Evolutionary conservation across 2,113 vertebrate species (phyloP).

Genomic region (Sylvietta virens): DNA sequence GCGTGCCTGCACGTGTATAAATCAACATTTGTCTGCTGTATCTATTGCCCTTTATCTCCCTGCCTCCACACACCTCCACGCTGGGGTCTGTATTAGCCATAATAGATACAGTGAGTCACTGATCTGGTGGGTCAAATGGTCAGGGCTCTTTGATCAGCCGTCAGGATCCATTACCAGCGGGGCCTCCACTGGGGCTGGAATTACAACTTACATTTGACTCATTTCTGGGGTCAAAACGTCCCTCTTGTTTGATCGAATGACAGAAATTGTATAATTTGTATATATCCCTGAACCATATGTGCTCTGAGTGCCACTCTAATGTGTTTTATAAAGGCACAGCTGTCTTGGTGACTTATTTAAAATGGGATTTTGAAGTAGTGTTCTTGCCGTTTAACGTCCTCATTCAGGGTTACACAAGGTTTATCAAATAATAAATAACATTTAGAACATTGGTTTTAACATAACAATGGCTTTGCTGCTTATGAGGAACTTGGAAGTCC

Average conservation of each 20-base stretch:
- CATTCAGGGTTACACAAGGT: conserved; percentile 76
- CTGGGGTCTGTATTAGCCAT: conserved; percentile 54
- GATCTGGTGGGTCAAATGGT: conserved; percentile 82
- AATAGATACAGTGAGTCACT: conserved; percentile 71
- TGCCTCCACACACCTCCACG: neutral
- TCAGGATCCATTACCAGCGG: conserved; percentile 80
- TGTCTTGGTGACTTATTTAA: conserved; percentile 83
- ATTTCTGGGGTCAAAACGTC: conserved; percentile 80
- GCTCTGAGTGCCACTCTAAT: conserved; percentile 84
- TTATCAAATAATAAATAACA: conserved; percentile 75
- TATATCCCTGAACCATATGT: conserved; percentile 85
- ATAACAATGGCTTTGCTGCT: conserved; percentile 59
- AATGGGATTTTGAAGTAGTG: conserved; percentile 81
- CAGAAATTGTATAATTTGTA: conserved; percentile 90
- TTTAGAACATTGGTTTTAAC: conserved; percentile 59
- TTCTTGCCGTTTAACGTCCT: conserved; percentile 76
- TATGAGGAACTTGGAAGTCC: conserved; percentile 39
- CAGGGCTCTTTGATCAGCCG: conserved; percentile 81
- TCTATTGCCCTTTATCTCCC: conserved; percentile 27
- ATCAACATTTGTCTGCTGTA: conserved; percentile 18
- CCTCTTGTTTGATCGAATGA: conserved; percentile 86
- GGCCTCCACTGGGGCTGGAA: conserved; percentile 82
- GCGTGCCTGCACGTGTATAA: neutral
- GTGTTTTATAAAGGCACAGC: conserved; percentile 82
- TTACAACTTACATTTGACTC: conserved; percentile 86